Conservation (phyloP, 2,888 invertebrate species). For the Trachelus stipa region DNA sequence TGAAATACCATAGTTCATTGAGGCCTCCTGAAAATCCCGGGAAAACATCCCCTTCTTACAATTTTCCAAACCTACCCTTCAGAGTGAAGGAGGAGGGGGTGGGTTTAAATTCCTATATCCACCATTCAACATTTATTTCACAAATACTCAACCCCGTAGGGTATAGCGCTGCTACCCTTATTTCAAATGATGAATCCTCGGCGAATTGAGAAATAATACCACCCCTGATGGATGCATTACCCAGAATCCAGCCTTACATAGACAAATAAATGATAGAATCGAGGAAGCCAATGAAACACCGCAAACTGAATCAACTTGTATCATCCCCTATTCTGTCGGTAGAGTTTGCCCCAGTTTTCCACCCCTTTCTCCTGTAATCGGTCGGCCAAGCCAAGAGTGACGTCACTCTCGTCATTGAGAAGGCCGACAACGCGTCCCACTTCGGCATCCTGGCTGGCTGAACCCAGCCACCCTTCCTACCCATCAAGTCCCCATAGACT, state of each 20-base stretch:
- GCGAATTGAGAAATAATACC: not conserved
- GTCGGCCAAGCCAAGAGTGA: constrained; percentile 35
- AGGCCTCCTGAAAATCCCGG: constrained; percentile 27
- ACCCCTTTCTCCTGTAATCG: constrained; percentile 33
- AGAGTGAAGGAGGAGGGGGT: not conserved
- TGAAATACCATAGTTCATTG: constrained; percentile 63
- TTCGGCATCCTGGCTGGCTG: constrained; percentile 45
- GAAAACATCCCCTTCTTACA: not conserved
- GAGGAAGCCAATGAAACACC: not conserved
- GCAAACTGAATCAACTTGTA: constrained; percentile 1
- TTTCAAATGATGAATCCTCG: constrained; percentile 9
- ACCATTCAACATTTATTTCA: not conserved
- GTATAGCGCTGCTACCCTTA: not conserved
- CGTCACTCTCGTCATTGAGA: constrained; percentile 64
- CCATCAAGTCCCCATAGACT: constrained; percentile 21
- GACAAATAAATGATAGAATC: not conserved
- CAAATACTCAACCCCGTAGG: not conserved
- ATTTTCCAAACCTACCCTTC: not conserved
- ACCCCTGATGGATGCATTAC: not conserved
- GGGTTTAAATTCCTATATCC: not conserved
- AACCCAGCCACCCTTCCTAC: constrained; percentile 29
- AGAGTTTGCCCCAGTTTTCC: constrained; percentile 56
- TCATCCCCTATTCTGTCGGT: constrained; percentile 24
- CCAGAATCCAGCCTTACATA: not conserved
- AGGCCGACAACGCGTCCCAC: constrained; percentile 58